These are phyloP conservation scores for Anagyrus pseudococci DNA, from an alignment of 2,888 invertebrate genomes.

Conservation along the genomic window DNA sequence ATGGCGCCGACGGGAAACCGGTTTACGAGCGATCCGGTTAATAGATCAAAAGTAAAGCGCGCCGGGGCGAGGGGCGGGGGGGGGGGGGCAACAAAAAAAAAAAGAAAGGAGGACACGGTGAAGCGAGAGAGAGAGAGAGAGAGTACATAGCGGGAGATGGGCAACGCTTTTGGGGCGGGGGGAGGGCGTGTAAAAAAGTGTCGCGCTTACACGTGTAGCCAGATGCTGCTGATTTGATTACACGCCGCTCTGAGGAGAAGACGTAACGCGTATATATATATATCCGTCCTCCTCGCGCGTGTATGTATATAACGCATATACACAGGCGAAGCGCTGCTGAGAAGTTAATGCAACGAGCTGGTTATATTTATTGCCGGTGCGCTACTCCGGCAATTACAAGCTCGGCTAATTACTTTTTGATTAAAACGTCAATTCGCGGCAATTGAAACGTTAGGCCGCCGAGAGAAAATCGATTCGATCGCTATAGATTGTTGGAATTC, in stretches of 20 bases:
- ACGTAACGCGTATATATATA: neutral
- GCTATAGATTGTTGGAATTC: too few species aligned
- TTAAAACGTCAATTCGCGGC: constrained; percentile 3
- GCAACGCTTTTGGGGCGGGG: neutral
- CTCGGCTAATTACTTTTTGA: constrained; percentile 6
- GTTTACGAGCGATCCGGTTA: constrained; percentile 33
- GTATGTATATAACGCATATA: too few species aligned
- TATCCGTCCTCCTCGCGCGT: too few species aligned
- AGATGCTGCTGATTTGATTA: constrained; percentile 21
- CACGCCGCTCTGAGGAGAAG: too few species aligned
- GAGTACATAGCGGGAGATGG: too few species aligned
- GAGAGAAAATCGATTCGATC: neutral
- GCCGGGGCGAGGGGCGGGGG: neutral
- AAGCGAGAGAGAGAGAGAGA: neutral
- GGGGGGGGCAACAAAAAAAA: too few species aligned
- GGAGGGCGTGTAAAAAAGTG: constrained; percentile 8
- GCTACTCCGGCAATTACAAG: neutral
- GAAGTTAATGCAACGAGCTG: neutral
- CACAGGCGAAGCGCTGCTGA: too few species aligned
- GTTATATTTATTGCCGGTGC: neutral
- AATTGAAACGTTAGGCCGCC: constrained; percentile 4
- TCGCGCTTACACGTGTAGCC: constrained; percentile 19
- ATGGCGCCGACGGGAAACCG: constrained; percentile 19
- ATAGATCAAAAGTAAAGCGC: constrained; percentile 24
- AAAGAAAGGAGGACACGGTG: too few species aligned